Percentiles rank a stretch among this genome's conserved stretches.
Evolutionary conservation across 2,797 vertebrate species (phyloP).

Genomic region (Erethizon dorsatum): DNA sequence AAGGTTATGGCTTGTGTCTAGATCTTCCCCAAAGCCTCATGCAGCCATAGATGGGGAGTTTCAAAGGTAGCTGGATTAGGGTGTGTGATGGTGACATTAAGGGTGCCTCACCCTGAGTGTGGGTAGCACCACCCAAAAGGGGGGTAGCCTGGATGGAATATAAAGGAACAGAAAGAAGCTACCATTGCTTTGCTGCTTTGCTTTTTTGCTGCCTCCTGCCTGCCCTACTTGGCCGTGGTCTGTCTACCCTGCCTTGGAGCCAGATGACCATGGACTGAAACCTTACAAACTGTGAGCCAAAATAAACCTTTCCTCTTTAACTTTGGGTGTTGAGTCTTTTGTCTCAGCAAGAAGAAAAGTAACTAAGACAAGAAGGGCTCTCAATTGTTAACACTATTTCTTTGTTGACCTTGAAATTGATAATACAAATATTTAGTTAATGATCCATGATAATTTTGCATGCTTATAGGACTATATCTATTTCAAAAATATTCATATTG

Average conservation of each 20-base stretch:
- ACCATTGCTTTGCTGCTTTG: neutral
- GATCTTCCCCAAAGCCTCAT: neutral
- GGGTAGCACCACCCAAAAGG: neutral
- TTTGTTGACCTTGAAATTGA: neutral
- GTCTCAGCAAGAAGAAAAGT: neutral
- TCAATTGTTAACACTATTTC: neutral
- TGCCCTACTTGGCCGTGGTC: neutral
- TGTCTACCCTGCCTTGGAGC: neutral
- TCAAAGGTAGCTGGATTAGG: neutral
- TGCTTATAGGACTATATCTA: neutral
- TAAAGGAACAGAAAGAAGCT: neutral
- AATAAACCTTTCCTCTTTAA: neutral
- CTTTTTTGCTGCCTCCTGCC: neutral
- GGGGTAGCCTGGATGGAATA: neutral
- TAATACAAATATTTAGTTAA: neutral
- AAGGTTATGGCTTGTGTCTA: neutral
- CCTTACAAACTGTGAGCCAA: neutral
- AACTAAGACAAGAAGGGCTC: neutral
- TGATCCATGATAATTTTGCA: neutral
- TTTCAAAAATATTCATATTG: neutral
- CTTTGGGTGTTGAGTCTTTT: neutral
- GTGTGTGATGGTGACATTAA: neutral
- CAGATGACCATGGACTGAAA: neutral
- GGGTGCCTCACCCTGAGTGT: neutral
- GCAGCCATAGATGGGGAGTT: neutral